A percentile compares a stretch with the other conserved stretches of the same genome.
Conservation (phyloP, 2,797 vertebrate species). For the Macroramphosus scolopax region DNA sequence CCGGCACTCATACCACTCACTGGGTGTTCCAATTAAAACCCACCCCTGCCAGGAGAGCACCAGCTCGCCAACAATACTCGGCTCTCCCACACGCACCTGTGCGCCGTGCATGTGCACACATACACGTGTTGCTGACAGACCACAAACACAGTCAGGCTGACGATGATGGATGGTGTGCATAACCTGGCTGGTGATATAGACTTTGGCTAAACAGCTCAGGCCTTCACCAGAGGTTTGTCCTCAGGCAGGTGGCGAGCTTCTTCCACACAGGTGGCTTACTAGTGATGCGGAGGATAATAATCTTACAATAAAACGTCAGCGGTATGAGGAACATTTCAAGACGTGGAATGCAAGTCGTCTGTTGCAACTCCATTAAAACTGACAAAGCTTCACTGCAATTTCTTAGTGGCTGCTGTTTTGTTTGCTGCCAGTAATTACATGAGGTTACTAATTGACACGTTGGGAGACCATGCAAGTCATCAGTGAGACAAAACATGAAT, state of each 20-base stretch:
- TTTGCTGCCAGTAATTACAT: constrained; percentile 31
- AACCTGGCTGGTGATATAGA: constrained; percentile 72
- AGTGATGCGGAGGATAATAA: constrained; percentile 53
- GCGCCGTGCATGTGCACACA: constrained; percentile 47
- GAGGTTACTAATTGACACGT: constrained; percentile 40
- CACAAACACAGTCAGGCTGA: constrained; percentile 72
- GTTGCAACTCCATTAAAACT: constrained; percentile 3
- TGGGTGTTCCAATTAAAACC: constrained; percentile 81
- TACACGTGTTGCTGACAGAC: constrained; percentile 68
- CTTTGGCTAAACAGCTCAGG: constrained; percentile 72
- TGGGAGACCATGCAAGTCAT: constrained; percentile 17
- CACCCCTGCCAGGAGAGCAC: constrained; percentile 75
- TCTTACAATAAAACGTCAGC: constrained; percentile 38
- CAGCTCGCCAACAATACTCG: constrained; percentile 70
- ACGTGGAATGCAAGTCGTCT: constrained; percentile 1
- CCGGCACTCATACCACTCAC: constrained; percentile 73
- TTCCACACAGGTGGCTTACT: constrained; percentile 65
- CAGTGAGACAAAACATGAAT: constrained; percentile 48
- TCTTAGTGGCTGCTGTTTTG: constrained; percentile 19
- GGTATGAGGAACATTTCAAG: constrained; percentile 11
- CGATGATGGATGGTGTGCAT: constrained; percentile 76
- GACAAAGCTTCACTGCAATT: constrained; percentile 4
- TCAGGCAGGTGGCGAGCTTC: constrained; percentile 63
- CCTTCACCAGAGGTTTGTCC: constrained; percentile 67
- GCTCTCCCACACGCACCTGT: constrained; percentile 41